Base-by-base conservation (phyloP, 2,888 invertebrate species). In the Uropetala carovei region DNA sequence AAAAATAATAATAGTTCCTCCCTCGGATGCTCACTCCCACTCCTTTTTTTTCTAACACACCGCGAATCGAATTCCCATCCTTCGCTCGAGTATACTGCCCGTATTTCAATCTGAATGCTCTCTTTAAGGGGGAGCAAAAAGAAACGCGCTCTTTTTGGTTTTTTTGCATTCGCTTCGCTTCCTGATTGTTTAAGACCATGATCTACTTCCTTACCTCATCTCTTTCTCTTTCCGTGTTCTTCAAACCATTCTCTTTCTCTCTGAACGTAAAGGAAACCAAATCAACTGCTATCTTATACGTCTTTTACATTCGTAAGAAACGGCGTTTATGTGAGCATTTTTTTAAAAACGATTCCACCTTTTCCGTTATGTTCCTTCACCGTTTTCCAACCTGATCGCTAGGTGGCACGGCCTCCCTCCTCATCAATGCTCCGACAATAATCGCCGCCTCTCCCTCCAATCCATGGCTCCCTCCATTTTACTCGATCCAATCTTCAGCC, bases 41-140 rank as follows among this genome's bases (percentile, higher is more conserved):
- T 68, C 22, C n/a, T n/a, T n/a, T n/a, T n/a, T n/a, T n/a, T n/a
- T n/a, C n/a, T 64, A 16, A 64, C n/a, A 68, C 68, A 22, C 27
- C 75, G 22, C 18, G 75, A 75, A 75, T 75, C 75, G 75, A 27
- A 75, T 27, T 22, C 75, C 75, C n/a, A 75, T 75, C 75, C 27
- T 13, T 27, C 75, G 68, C 68, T 22, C 9, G 13, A 11, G 68
- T 18, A 68, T n/a, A 9, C 22, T 5, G n/a, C 18, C 68, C 18
- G 68, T 9, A n/a, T 22, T 18, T 18, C 14, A 22, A 14, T 11
- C 5, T 11, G 22, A 27, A 27, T 27, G 75, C 75, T 10, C 75
- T 75, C 27, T 75, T 75, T 75, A n/a, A 22, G 22, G 10, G 27
- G 27, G 2, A 43, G 43, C 5, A 43, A 75, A 60, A 60, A 13